Conservation (phyloP, 2,797 vertebrate species). For the Sebastes hubbsi region DNA sequence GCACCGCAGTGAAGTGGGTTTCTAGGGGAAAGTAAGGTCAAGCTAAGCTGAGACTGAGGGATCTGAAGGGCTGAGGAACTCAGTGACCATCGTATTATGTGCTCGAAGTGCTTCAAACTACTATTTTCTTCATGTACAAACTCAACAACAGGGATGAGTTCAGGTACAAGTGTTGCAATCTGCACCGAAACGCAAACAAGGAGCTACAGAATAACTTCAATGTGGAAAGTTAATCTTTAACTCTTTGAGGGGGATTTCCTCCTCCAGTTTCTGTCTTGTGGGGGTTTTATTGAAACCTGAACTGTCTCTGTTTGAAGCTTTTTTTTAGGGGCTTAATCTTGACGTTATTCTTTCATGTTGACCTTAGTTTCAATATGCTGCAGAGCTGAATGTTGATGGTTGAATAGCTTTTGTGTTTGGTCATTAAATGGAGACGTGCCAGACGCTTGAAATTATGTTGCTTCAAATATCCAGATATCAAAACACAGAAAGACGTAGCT, state of each 20-base stretch:
- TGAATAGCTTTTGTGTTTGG: conserved; percentile 51
- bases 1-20: conserved; percentile 50
- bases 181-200: conserved; percentile 14
- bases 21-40: conserved; percentile 73
- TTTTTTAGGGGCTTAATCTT: neutral
- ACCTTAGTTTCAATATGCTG: conserved; percentile 2
- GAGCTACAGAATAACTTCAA: neutral
- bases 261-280: neutral
- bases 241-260: conserved; percentile 28
- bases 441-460: conserved; percentile 25
- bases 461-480: conserved; percentile 22
- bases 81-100: conserved; percentile 12
- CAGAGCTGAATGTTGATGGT: conserved; percentile 26
- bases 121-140: neutral
- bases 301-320: conserved; percentile 20
- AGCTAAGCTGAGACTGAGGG: conserved; percentile 29
- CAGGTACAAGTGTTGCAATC: neutral
- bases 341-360: neutral
- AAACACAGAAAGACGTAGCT: conserved; percentile 40
- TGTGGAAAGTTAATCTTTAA: conserved; percentile 38
- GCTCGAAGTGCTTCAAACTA: neutral
- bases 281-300: conserved; percentile 37
- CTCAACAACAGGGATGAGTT: neutral
- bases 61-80: conserved; percentile 25
- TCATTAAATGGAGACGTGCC: conserved; percentile 53